Base-by-base conservation (phyloP, 1,140 invertebrate species). In the Mactra quadrangularis region DNA sequence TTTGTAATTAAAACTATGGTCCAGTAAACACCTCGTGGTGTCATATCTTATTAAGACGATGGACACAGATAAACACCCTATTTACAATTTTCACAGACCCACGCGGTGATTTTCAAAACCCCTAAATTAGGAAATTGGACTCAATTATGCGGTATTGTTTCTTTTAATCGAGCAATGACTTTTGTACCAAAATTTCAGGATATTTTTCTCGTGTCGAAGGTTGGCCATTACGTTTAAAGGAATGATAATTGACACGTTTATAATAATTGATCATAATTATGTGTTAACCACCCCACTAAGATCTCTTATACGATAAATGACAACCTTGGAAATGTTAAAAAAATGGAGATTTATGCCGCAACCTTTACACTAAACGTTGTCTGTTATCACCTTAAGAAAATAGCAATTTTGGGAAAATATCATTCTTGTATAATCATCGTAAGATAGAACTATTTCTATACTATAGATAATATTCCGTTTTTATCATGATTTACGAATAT, bases 161-260 rank as follows among this genome's bases (percentile, higher is more conserved):
- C 74, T 45, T 62, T 25, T 76, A 76, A 76, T 64, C 41, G 47
- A 35, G 6, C 59, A 41, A 50, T 22, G 29, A 68, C n/a, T n/a
- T 50, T 68, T 68, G 19, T 17, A 17, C 45, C 45, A 47, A 60
- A 45, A 64, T 38, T 33, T 11, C 25, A 45, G 38, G 25, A 31
- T 45, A 47, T 35, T 50, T 22, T 50, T 68, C 27, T 22, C 55
- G n/a, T 22, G 25, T 45, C 45, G 57, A 76, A 76, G 74, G 74
- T 53, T 45, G 57, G 47, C 27, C 25, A 62, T 62, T 47, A 62
- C 38, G 35, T 35, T 13, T 31, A 62, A 57, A 47, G 59, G 74
- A 76, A 76, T 62, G 74, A 62, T 31, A 76, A 76, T 62, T 57
- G 62, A 62, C 57, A 76, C 59, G n/a, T 47, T 76, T 50, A 45